Base-by-base conservation (phyloP, 1,140 invertebrate genomes). In the Caerostris extrusa region DNA sequence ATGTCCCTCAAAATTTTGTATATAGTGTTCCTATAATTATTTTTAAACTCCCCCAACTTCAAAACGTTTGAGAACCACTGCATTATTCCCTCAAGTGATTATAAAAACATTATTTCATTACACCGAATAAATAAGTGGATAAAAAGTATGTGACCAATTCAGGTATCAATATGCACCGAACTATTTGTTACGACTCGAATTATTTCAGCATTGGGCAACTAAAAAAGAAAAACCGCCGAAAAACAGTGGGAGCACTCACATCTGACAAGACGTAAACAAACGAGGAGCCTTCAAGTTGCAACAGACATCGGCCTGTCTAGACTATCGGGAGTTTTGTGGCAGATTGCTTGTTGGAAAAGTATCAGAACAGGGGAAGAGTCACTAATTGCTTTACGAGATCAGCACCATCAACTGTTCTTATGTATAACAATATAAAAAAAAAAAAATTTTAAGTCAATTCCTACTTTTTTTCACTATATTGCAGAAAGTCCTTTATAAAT, bases 211-310 rank as follows among this genome's bases (percentile, higher is more conserved):
- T 34, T 34, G 34, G 34, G 7, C 17, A 53, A 81, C 77, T 81
- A n/a, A 81, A 81, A 83, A 17, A 53, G 34, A 50, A 14, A 87
- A 87, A 85, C 19, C 17, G 55, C n/a, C 61, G 14, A 58, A 87
- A 87, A 87, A 87, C 85, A 87, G 85, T 87, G 55, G 85, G 60
- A 61, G 58, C 85, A 64, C 58, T 85, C 34, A 87, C 64, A 56
- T 77, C 50, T 50, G 34, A 77, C 71, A 77, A 77, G 71, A 77
- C 71, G 71, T 77, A 77, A 77, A 77, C 71, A 77, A 64, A 77
- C 34, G 19, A 53, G 71, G 71, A 12, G 71, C 71, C 71, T 77
- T 50, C 1, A 77, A 77, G 34, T 77, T 77, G 71, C 71, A 77
- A 77, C 71, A 77, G 71, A 77, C 50, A 12, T 77, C 5, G 34